A percentile compares a stretch with the other conserved stretches of the same genome.
Conservation (phyloP, 2,888 invertebrate genomes). For the Heliconius charithonia region DNA sequence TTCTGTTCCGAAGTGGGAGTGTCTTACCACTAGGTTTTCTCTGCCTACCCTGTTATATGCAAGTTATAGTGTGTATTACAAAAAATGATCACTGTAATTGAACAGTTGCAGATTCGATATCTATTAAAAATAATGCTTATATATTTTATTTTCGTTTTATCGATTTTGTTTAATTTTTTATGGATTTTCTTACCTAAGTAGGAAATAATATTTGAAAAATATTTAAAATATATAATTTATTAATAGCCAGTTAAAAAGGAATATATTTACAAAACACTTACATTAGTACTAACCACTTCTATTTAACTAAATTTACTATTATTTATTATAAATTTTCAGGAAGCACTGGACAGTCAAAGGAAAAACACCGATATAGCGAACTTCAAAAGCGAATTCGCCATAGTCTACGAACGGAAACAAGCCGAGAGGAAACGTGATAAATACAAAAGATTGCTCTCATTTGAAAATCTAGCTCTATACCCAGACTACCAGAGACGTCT, state of each 20-base stretch:
- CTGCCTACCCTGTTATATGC: too few species aligned
- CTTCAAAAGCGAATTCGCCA: conserved; percentile 90
- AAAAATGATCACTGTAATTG: too few species aligned
- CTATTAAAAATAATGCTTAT: too few species aligned
- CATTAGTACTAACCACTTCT: neutral
- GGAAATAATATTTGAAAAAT: too few species aligned
- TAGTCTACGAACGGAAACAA: conserved; percentile 89
- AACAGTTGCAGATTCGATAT: too few species aligned
- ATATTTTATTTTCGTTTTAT: too few species aligned
- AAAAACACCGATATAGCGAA: conserved; percentile 89
- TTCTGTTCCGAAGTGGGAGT: too few species aligned
- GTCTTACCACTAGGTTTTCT: too few species aligned
- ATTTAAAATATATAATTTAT: neutral
- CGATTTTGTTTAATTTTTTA: too few species aligned
- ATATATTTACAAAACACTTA: too few species aligned
- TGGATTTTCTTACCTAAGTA: too few species aligned
- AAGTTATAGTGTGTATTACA: too few species aligned
- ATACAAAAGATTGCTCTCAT: conserved; percentile 90
- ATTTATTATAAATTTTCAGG: conserved; percentile 56
- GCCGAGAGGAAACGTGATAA: conserved; percentile 87
- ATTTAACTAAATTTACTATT: neutral
- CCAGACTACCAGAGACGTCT: conserved; percentile 95
- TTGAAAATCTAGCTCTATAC: conserved; percentile 92
- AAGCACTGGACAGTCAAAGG: conserved; percentile 76
- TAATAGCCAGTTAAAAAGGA: neutral